Conservation (phyloP, 1,140 invertebrate species). For the Rhopalosiphum padi region DNA sequence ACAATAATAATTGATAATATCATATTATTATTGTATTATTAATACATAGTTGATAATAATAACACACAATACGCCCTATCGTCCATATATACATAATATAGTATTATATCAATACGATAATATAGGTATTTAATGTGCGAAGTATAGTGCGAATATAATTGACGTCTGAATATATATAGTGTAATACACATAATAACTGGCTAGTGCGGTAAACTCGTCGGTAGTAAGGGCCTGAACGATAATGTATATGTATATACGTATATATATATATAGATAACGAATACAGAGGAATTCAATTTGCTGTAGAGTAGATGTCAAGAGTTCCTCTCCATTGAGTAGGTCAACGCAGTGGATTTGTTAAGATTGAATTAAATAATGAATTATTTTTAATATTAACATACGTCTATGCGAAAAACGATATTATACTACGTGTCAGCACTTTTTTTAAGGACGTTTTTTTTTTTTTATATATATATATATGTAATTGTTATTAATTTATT, state of each 20-base stretch:
- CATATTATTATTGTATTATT: not conserved
- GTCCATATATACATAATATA: not conserved
- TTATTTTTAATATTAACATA: not conserved
- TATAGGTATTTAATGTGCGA: not conserved
- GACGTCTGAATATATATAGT: not conserved
- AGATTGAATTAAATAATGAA: not conserved
- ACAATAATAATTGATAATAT: not conserved
- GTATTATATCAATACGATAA: not conserved
- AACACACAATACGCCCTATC: not conserved
- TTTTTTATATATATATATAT: not conserved
- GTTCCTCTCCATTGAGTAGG: not conserved
- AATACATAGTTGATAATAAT: not conserved
- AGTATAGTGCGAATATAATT: not conserved
- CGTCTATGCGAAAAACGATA: not conserved
- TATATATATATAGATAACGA: not conserved
- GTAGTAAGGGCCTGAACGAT: not conserved
- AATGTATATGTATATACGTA: no score
- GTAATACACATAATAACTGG: not conserved
- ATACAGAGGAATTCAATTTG: not conserved
- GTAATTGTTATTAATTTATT: no score
- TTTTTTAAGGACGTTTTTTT: not conserved
- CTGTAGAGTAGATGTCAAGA: not conserved
- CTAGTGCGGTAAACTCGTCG: not conserved
- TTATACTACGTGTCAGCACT: not conserved
- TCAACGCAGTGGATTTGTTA: not conserved